Base-by-base conservation (phyloP, 2,888 invertebrate species). In the Chrysina gloriosa region DNA sequence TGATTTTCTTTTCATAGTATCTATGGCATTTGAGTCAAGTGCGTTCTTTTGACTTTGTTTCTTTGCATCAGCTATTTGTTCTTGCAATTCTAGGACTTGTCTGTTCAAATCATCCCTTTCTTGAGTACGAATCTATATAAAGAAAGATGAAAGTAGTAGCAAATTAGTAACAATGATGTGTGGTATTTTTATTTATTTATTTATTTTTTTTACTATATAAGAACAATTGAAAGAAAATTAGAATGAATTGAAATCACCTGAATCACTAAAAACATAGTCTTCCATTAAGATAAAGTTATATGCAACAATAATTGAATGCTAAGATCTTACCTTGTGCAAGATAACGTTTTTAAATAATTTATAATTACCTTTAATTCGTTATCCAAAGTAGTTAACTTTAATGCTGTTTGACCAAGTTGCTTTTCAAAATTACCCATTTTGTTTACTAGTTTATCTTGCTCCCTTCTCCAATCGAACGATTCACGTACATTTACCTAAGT, bases 91-190 rank as follows among this genome's bases (percentile, higher is more conserved):
- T 1, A 71, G 68, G 9, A 79, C 68, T 68, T 71, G 72, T 16
- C 61, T 67, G 72, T 83, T 75, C 6, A 75, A 64, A 25, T 65
- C 63, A 14, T 87, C 86, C 23, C 86, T 83, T 76, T 88, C 87
- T 77, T 86, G 85, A 72, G 84, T 85, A 23, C 85, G 83, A n/a
- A 84, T 82, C 87, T 87, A 69, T 71, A 69, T 63, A 63, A 56
- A 54, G 31, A 76, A 75, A 67, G 56, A 63, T n/a, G n/a, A n/a
- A n/a, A 34, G 1, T 34, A n/a, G n/a, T n/a, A n/a, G 2, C 34
- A 34, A 34, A 7, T 11, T 34, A n/a, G 2, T 34, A 11, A 34
- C 34, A 3, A 7, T n/a, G 2, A 34, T 34, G 1, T 34, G 2
- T 14, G 3, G 25, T 6, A 16, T 50, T 23, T 21, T 29, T 25